These are phyloP conservation scores for Apodemia hepburni DNA, from an alignment of 2,888 invertebrate genomes.

Conservation along the genomic window DNA sequence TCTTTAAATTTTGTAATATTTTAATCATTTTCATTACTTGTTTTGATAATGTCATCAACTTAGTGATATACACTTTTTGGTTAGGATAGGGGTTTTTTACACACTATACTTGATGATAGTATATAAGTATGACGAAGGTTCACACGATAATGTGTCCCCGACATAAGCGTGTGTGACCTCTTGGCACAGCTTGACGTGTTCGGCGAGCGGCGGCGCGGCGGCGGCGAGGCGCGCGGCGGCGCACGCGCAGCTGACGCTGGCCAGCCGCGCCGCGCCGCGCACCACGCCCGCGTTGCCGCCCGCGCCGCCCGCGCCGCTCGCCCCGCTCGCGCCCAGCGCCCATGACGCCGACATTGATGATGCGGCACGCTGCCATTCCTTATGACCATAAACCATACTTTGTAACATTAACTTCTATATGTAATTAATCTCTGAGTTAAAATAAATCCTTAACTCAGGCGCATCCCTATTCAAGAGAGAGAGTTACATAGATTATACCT, in stretches of 20 bases:
- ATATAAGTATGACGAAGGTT: no score
- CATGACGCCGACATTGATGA: constrained; percentile 43
- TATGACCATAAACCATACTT: constrained; percentile 17
- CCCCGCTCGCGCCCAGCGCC: constrained; percentile 31
- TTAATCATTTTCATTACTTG: no score
- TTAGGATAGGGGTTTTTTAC: no score
- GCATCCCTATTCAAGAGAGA: no score
- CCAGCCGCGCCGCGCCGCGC: constrained; percentile 66
- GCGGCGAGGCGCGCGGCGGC: constrained; percentile 61
- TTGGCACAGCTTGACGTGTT: constrained; percentile 57
- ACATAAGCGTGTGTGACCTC: constrained; percentile 44
- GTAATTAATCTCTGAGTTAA: no score
- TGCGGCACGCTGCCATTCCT: constrained; percentile 70
- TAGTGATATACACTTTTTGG: no score
- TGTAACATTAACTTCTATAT: background rate
- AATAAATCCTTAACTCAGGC: no score
- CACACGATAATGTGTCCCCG: no score
- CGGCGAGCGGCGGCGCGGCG: constrained; percentile 50
- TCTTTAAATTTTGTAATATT: no score
- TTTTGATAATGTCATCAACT: no score
- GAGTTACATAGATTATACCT: no score
- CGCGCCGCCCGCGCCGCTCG: constrained; percentile 32
- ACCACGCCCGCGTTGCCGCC: constrained; percentile 63
- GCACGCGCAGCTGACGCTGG: constrained; percentile 69
- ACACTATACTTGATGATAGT: no score